A percentile compares a stretch with the other conserved stretches of the same genome.
Evolutionary conservation across 2,113 vertebrate species (phyloP).

Genomic region (Pygoscelis adeliae): DNA sequence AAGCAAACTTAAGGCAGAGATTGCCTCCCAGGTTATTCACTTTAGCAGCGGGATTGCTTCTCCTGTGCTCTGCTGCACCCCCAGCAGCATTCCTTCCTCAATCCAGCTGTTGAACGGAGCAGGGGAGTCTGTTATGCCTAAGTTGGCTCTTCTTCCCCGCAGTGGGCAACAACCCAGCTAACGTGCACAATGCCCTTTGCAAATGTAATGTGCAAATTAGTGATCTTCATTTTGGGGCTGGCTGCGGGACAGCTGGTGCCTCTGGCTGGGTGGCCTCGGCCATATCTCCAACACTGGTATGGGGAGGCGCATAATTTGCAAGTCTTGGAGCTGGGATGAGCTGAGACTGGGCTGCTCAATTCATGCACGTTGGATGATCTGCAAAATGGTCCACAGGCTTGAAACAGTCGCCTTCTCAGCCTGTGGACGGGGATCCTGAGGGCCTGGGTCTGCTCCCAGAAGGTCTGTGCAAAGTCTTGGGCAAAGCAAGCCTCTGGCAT

Average conservation of each 20-base stretch:
- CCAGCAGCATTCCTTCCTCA: neutral
- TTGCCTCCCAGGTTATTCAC: neutral
- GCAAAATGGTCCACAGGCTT: neutral
- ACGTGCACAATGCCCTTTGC: neutral
- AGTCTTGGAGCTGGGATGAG: neutral
- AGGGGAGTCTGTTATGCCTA: neutral
- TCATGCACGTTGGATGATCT: rapidly evolving
- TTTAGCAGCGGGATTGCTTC: neutral
- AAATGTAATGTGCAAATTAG: rapidly evolving
- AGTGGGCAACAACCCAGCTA: neutral
- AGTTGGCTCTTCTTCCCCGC: neutral
- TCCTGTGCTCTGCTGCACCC: neutral
- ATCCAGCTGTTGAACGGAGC: rapidly evolving
- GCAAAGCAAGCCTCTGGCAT: neutral
- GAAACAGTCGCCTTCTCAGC: neutral
- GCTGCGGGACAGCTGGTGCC: neutral
- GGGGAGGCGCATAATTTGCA: neutral
- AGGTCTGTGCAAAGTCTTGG: neutral
- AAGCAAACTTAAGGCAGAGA: neutral
- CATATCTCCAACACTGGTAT: neutral
- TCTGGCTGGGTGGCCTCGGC: neutral
- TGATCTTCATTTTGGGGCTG: neutral
- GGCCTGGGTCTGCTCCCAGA: neutral
- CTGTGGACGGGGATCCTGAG: neutral
- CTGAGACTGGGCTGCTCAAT: neutral